Base-by-base conservation (phyloP, 2,888 invertebrate species). In the Coecobrya sp. region DNA sequence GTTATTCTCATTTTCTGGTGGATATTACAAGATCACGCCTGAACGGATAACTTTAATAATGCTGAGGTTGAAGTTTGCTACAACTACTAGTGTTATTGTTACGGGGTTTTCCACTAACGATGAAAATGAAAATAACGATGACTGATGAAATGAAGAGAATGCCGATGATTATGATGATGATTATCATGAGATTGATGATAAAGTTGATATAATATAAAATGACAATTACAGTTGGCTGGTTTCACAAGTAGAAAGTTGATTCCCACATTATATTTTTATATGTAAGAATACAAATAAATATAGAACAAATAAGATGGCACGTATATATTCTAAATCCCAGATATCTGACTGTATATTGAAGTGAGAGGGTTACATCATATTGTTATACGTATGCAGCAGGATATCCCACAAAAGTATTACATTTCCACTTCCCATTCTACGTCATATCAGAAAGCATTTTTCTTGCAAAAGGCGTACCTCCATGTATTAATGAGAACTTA, bases 191-290 rank as follows among this genome's bases (percentile, higher is more conserved):
- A 65, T 19, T 76, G 85, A 92, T 88, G 86, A 30, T 89, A 36
- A 59, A 84, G 79, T 42, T 76, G 89, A 76, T 79, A 81, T 92
- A 62, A 92, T 84, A 82, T 70, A 82, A 82, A 70, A 86, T 89
- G 86, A 92, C 92, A 89, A 89, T 86, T 79, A 89, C 81, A 70
- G 89, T 86, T 86, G 87, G 82, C 79, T 87, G 91, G 73, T 42
- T 87, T 70, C 82, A 68, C 55, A 84, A 89, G 89, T 89, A 68
- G 82, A 84, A 62, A 79, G 73, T 49, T 73, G 88, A 65, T 16
- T 42, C 84, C 27, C 27, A 13, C 27, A 2, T 49, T 13, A 36
- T 62, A 36, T 62, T 62, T n/a, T 30, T 49, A n/a, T 8, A 82
- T 25, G 52, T 19, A 27, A 5, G 30, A n/a, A n/a, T n/a, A n/a